These are phyloP conservation scores for Lasioglossum marginatum DNA, from an alignment of 2,888 invertebrate genomes.

Conservation along the genomic window DNA sequence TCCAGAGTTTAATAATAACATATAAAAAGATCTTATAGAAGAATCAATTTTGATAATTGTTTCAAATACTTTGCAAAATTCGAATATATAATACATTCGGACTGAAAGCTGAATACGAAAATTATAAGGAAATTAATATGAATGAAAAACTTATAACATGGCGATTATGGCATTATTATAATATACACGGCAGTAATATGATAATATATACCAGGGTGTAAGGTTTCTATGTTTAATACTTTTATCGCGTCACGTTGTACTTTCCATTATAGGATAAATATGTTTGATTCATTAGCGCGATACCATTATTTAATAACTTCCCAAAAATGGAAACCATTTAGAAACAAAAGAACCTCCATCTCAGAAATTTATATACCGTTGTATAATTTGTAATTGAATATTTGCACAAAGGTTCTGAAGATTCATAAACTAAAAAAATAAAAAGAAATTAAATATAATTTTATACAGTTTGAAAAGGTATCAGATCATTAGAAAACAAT, in stretches of 20 bases:
- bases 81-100: neutral
- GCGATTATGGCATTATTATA: constrained; percentile 32
- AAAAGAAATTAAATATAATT: neutral
- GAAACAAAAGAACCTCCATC: neutral
- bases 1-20: neutral
- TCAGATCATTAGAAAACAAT: constrained; percentile 11
- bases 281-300: constrained; percentile 48
- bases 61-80: neutral
- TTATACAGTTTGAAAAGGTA: constrained; percentile 1
- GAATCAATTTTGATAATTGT: neutral
- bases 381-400: constrained; percentile 1
- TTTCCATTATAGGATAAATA: constrained; percentile 39
- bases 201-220: constrained; percentile 40
- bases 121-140: constrained; percentile 15
- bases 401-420: neutral
- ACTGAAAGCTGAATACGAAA: constrained; percentile 23
- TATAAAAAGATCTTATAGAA: constrained; percentile 18
- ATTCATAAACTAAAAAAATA: neutral
- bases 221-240: constrained; percentile 18
- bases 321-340: constrained; percentile 9
- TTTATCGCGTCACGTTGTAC: constrained; percentile 15
- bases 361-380: neutral
- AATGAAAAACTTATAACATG: constrained; percentile 28
- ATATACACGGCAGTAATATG: constrained; percentile 50
- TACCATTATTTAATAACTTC: constrained; percentile 15